These are phyloP conservation scores for Clanis bilineata DNA, from an alignment of 2,888 invertebrate species.

Conservation along the genomic window DNA sequence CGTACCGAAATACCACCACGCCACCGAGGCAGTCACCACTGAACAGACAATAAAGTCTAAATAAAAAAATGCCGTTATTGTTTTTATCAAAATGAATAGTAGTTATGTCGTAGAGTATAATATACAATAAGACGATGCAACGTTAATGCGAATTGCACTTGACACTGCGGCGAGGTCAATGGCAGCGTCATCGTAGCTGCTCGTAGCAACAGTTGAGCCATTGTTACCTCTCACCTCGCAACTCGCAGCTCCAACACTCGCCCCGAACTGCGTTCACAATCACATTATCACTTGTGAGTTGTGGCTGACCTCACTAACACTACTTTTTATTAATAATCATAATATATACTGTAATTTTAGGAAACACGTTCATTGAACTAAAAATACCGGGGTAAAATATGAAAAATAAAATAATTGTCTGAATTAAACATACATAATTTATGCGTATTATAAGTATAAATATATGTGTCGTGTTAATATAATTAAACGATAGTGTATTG, in stretches of 20 bases:
- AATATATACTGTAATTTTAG: not conserved
- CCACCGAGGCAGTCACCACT: too few species aligned
- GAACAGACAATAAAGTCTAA: too few species aligned
- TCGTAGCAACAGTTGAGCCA: conserved; percentile 39
- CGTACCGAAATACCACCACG: too few species aligned
- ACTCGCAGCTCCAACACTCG: not conserved
- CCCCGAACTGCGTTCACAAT: not conserved
- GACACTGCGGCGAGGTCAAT: conserved; percentile 63
- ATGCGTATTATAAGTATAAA: not conserved
- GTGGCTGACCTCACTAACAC: conserved; percentile 15
- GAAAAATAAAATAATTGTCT: too few species aligned
- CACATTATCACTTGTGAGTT: too few species aligned
- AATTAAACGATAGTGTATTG: too few species aligned
- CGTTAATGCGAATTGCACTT: conserved; percentile 59
- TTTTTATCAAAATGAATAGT: not conserved
- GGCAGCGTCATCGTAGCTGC: conserved; percentile 47
- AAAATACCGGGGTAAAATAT: not conserved
- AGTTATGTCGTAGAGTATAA: not conserved
- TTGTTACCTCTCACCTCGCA: conserved; percentile 37
- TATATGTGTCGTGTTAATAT: not conserved
- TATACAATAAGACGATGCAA: conserved; percentile 30
- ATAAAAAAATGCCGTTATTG: not conserved
- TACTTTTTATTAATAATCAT: not conserved
- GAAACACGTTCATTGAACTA: not conserved
- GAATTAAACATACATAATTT: not conserved